Conservation (phyloP, 1,140 invertebrate species). For the Sarcophaga bullata region DNA sequence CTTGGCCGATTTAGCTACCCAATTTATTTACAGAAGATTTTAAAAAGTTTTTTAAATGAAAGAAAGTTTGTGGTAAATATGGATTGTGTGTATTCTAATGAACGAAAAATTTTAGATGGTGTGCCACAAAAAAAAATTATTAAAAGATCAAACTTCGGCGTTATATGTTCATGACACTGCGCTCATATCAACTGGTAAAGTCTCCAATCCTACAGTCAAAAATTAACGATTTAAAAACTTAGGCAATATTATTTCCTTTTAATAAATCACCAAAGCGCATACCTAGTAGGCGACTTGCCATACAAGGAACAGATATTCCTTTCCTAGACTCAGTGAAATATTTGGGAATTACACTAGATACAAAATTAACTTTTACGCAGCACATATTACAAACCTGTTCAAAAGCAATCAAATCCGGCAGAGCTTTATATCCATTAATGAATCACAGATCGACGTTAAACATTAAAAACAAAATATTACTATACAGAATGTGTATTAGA, state of each 20-base stretch:
- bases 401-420: not conserved
- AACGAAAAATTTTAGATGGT: not conserved
- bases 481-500: no score
- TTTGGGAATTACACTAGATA: not conserved
- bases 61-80: not conserved
- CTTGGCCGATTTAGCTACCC: not conserved
- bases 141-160: not conserved
- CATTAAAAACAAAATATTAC: no score
- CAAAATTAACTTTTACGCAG: not conserved
- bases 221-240: not conserved
- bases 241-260: slow-evolving; percentile 1
- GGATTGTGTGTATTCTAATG: not conserved
- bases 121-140: not conserved
- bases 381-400: not conserved
- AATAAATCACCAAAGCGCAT: slow-evolving; percentile 14
- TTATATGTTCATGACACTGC: slow-evolving; percentile 1
- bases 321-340: not conserved
- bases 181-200: not conserved
- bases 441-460: not conserved
- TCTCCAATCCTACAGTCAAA: not conserved
- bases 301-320: not conserved
- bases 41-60: not conserved
- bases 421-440: not conserved
- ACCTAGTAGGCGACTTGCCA: not conserved
- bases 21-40: not conserved